Base-by-base conservation (phyloP, 2,888 invertebrate species). In the Hirtodrosophila confusa region DNA sequence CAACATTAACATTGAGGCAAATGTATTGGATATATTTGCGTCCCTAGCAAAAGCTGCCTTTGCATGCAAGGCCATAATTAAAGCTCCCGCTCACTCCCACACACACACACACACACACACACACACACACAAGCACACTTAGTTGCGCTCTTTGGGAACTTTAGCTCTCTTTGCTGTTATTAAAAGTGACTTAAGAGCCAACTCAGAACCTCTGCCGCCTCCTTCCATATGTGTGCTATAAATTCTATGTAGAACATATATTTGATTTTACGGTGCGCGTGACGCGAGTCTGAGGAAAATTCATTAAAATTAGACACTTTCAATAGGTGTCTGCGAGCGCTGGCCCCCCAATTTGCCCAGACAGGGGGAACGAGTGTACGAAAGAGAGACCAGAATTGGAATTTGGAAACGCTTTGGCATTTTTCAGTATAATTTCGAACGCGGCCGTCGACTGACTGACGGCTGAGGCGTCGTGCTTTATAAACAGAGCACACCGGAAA, bases 251-350 rank as follows among this genome's bases (percentile, higher is more conserved):
- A 73, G 57, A 57, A 53, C 55, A 48, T 48, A 57, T 58, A 44
- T 69, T 48, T 54, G 39, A 39, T 62, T 56, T 57, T 35, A 51
- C 54, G 51, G 45, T 40, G 36, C 27, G 50, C 40, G 49, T 40
- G 48, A 27, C 47, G 40, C 37, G 41, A 35, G 65, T 60, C 56
- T 43, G 53, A 61, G 53, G 71, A 55, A 72, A 71, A 80, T 73
- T 71, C 82, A 86, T 86, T 86, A 71, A 88, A 84, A 60, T 88
- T 80, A 88, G 82, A 84, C 68, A 80, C 58, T 75, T 66, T 80
- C 63, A 64, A 84, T 47, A 53, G 70, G 65, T 69, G 41, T 65
- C 60, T 39, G 53, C 58, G 50, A 56, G 50, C 51, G 55, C 48
- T 64, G 76, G 58, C 79, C 63, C 66, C 57, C 55, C 64, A 53